A percentile compares a stretch with the other conserved stretches of the same genome.
Conservation (phyloP, 2,113 vertebrate species). For the Tenebrosternarchus preto region DNA sequence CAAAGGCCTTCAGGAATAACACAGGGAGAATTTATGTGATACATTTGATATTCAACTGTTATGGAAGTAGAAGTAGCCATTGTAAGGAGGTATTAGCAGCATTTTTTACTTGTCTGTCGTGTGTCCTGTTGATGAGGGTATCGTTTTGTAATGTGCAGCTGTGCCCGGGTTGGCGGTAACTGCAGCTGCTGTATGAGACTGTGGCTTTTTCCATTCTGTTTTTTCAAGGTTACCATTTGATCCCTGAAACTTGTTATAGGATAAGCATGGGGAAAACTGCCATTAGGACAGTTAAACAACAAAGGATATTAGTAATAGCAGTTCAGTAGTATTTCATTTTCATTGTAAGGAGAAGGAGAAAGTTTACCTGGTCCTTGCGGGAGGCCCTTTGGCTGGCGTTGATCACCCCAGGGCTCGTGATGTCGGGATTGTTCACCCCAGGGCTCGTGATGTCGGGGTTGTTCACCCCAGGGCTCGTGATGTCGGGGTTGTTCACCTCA, state of each 20-base stretch:
- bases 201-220: constrained; percentile 50
- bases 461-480: constrained; percentile 38
- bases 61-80: neutral
- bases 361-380: constrained; percentile 60
- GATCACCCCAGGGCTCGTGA: constrained; percentile 39
- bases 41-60: neutral
- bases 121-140: constrained; percentile 52
- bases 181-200: constrained; percentile 13
- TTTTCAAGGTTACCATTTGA: neutral
- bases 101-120: neutral
- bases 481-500: constrained; percentile 40
- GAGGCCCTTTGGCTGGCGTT: constrained; percentile 51
- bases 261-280: neutral
- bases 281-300: neutral
- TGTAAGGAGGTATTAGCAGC: neutral
- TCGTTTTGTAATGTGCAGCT: constrained; percentile 43
- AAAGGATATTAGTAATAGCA: neutral
- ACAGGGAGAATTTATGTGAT: constrained; percentile 6
- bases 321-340: neutral
- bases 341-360: neutral
- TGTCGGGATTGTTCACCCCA: constrained; percentile 22
- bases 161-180: constrained; percentile 33
- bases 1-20: constrained; percentile 11
- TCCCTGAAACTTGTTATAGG: constrained; percentile 50
- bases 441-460: constrained; percentile 8